Conservation (phyloP, 2,797 vertebrate genomes). For the Eulemur albifrons region DNA sequence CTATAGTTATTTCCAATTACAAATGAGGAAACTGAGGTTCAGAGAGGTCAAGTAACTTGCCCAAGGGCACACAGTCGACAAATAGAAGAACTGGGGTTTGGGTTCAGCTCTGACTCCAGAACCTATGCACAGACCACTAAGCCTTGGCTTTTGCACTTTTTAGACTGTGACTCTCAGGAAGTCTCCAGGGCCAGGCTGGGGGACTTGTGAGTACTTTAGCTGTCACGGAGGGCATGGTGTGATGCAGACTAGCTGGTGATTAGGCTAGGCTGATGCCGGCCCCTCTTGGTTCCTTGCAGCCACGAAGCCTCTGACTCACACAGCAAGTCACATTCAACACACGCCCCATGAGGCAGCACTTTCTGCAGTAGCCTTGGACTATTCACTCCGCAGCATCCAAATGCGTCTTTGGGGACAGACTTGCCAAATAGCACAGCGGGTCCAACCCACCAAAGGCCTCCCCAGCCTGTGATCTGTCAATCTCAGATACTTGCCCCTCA, state of each 20-base stretch:
- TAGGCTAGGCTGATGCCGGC: not conserved
- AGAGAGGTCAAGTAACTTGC: not conserved
- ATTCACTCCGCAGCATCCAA: not conserved
- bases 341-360: fast-evolving
- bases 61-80: not conserved
- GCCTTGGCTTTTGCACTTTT: not conserved
- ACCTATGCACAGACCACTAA: not conserved
- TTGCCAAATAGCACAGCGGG: not conserved
- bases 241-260: not conserved
- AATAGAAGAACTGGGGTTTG: not conserved
- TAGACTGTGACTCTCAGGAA: not conserved
- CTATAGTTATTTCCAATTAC: not conserved
- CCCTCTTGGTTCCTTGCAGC: not conserved
- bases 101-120: not conserved
- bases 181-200: no score
- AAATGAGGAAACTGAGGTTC: not conserved
- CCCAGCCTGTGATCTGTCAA: not conserved
- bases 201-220: not conserved
- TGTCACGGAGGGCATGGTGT: not conserved
- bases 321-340: not conserved
- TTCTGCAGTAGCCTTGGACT: not conserved
- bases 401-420: not conserved
- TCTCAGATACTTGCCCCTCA: not conserved
- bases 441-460: not conserved
- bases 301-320: not conserved